A percentile compares a stretch with the other conserved stretches of the same genome.
phyloP scores from a whole-genome alignment of 2,888 invertebrate species.

The Dendrolimus houi region DNA sequence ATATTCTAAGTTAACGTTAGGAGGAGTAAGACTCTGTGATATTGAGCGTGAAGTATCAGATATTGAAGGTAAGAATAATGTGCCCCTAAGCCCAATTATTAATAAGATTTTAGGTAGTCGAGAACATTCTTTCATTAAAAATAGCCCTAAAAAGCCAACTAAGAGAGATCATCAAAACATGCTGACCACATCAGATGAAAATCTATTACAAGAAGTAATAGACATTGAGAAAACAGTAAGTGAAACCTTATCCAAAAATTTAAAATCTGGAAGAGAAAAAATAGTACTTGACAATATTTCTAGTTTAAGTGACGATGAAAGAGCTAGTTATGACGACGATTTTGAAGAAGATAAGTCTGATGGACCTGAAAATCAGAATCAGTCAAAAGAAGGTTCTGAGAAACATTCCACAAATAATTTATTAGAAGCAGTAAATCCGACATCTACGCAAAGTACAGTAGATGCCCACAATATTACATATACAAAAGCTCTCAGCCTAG shows the following conservation, averaged over 20 bases:
- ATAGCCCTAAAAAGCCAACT: conserved; percentile 28
- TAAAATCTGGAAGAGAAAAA: conserved; percentile 11
- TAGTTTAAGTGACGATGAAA: conserved; percentile 23
- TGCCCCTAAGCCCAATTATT: conserved; percentile 52
- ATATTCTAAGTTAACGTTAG: conserved; percentile 63
- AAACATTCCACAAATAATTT: conserved; percentile 11
- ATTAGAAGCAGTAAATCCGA: conserved; percentile 7
- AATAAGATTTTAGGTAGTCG: conserved; percentile 54
- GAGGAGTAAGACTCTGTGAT: conserved; percentile 57
- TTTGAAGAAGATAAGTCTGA: conserved; percentile 64
- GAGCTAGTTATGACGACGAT: conserved; percentile 61
- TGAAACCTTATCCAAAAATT: conserved; percentile 40
- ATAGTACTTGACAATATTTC: conserved; percentile 12
- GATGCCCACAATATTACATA: conserved; percentile 28
- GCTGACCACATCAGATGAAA: conserved; percentile 62
- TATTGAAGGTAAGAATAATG: conserved; percentile 41
- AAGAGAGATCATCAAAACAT: conserved; percentile 30
- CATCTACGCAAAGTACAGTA: not conserved
- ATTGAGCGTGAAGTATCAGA: conserved; percentile 57
- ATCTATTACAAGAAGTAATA: conserved; percentile 59
- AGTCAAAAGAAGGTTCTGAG: conserved; percentile 4
- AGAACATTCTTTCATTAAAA: conserved; percentile 47
- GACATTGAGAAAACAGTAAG: conserved; percentile 53
- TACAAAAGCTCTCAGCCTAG: conserved; percentile 44
- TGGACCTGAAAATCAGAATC: conserved; percentile 15